Conservation (phyloP, 2,888 invertebrate species). For the Diploptera punctata region DNA sequence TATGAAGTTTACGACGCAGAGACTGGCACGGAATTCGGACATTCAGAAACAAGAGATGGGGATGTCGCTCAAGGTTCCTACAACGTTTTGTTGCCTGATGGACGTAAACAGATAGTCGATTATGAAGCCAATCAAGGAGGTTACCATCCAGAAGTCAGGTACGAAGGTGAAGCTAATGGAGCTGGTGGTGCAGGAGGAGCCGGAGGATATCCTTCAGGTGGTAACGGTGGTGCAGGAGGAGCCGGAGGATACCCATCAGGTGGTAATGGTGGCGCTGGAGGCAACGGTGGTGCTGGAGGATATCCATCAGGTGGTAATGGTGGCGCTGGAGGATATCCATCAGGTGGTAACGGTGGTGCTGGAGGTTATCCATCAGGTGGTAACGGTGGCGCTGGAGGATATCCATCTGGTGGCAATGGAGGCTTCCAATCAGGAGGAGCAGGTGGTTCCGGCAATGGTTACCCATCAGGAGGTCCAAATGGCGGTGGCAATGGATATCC, state of each 20-base stretch:
- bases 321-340: constrained; percentile 12
- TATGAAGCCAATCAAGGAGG: constrained; percentile 43
- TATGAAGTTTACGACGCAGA: constrained; percentile 43
- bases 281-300: constrained; percentile 23
- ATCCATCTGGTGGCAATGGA: constrained; percentile 20
- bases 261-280: neutral
- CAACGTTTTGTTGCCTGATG: constrained; percentile 44
- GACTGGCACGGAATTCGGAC: constrained; percentile 42
- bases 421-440: constrained; percentile 33
- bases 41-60: constrained; percentile 42
- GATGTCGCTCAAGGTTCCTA: constrained; percentile 42
- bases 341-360: constrained; percentile 19
- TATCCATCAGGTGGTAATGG: constrained; percentile 32
- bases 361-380: constrained; percentile 30
- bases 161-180: constrained; percentile 40
- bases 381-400: neutral
- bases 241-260: constrained; percentile 25
- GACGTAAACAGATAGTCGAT: constrained; percentile 44
- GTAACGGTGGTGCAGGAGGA: constrained; percentile 1
- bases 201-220: constrained; percentile 28
- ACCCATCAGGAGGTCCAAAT: constrained; percentile 14
- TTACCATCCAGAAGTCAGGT: constrained; percentile 43
- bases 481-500: constrained; percentile 18
- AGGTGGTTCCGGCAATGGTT: constrained; percentile 9
- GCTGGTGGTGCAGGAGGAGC: constrained; percentile 29